Percentiles rank a stretch among this genome's conserved stretches.
Conservation (phyloP, 2,797 vertebrate genomes). For the Notamacropus eugenii region DNA sequence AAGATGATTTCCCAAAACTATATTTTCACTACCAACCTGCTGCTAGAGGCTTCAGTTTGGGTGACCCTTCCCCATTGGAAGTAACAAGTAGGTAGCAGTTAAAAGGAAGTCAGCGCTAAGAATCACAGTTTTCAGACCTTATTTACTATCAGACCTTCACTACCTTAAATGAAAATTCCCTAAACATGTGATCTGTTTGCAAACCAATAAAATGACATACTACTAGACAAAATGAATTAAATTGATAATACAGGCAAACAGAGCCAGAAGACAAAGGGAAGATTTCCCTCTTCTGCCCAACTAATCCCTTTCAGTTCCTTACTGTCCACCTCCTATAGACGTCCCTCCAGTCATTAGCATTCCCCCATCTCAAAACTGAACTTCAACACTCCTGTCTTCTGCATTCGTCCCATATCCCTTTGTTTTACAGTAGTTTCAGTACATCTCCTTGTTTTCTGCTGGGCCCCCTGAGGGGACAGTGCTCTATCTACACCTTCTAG, state of each 20-base stretch:
- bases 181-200: background rate
- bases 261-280: background rate
- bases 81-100: background rate
- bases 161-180: background rate
- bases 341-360: background rate
- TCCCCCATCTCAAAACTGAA: background rate
- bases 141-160: background rate
- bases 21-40: background rate
- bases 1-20: background rate
- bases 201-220: background rate
- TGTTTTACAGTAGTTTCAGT: background rate
- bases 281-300: background rate
- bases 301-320: background rate
- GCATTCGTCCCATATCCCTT: background rate
- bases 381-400: background rate
- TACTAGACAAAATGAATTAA: background rate
- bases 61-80: background rate
- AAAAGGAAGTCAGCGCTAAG: background rate
- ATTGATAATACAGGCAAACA: background rate
- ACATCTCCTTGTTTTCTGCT: background rate
- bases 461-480: background rate
- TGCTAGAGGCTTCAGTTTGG: background rate
- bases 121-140: background rate
- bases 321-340: background rate
- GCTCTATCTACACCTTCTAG: background rate